Evolutionary conservation across 2,113 vertebrate genomes (phyloP).

Genomic region (Brachyistius frenatus): DNA sequence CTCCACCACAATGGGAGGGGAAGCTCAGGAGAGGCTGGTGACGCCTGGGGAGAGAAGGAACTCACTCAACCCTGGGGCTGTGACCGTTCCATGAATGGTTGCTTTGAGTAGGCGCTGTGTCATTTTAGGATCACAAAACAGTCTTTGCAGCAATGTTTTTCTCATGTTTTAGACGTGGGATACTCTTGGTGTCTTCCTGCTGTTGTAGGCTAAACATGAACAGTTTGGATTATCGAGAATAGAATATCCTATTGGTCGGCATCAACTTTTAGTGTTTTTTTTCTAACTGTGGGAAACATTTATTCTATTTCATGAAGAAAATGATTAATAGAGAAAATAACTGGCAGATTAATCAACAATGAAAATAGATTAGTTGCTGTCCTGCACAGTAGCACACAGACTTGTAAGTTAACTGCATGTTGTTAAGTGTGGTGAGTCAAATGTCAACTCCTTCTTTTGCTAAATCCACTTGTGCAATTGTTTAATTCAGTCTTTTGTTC

Average conservation of each 20-base stretch:
- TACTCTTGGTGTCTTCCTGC: neutral
- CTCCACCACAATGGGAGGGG: constrained; percentile 76
- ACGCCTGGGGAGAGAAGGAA: constrained; percentile 76
- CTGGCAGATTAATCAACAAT: too few relatives aligned
- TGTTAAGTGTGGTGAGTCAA: constrained; percentile 5
- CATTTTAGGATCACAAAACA: constrained; percentile 60
- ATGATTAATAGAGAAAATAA: too few relatives aligned
- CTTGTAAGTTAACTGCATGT: neutral
- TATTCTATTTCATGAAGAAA: neutral
- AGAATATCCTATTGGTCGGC: too few relatives aligned
- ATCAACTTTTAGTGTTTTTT: too few relatives aligned
- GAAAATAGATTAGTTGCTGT: too few relatives aligned
- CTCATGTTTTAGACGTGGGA: constrained; percentile 10
- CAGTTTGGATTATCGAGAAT: neutral
- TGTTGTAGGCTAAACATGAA: constrained; percentile 3
- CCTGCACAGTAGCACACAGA: neutral
- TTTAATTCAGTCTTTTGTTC: constrained; percentile 10
- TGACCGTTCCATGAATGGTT: constrained; percentile 70
- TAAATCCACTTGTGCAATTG: neutral
- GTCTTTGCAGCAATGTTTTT: constrained; percentile 47
- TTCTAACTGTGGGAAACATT: neutral
- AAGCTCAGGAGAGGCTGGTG: constrained; percentile 74
- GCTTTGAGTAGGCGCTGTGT: constrained; percentile 73
- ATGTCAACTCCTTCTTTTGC: neutral
- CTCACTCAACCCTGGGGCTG: constrained; percentile 71